Evolutionary conservation across 2,888 invertebrate genomes (phyloP).

Genomic region (Nomada goodeniana): DNA sequence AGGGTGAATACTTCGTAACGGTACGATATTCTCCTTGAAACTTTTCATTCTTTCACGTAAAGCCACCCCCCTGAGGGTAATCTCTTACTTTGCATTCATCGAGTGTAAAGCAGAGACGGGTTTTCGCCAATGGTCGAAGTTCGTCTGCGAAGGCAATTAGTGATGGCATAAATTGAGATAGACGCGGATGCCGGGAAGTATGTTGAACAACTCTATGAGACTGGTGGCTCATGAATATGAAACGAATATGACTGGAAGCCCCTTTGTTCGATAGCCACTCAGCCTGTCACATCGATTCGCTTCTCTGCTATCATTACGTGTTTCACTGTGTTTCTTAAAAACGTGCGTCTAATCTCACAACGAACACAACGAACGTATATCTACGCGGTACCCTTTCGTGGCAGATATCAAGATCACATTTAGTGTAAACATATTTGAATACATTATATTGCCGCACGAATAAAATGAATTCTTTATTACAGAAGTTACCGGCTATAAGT

Average conservation of each 20-base stretch:
- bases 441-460: too few species aligned
- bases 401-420: neutral
- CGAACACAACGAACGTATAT: neutral
- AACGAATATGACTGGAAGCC: constrained; percentile 73
- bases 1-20: neutral
- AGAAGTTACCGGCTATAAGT: too few species aligned
- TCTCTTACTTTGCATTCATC: constrained; percentile 61
- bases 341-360: constrained; percentile 33
- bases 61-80: constrained; percentile 28
- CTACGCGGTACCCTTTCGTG: neutral
- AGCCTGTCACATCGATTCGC: constrained; percentile 52
- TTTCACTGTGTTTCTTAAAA: constrained; percentile 43
- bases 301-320: constrained; percentile 39
- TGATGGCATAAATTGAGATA: constrained; percentile 72
- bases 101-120: constrained; percentile 62
- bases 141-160: constrained; percentile 73
- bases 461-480: too few species aligned
- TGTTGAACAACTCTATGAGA: constrained; percentile 64
- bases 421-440: neutral
- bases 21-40: neutral
- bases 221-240: constrained; percentile 76
- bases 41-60: constrained; percentile 1
- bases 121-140: constrained; percentile 58
- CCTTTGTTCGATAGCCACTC: constrained; percentile 69
- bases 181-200: constrained; percentile 67